Percentiles rank a stretch among this genome's conserved stretches.
phyloP scores from a whole-genome alignment of 2,113 vertebrate species.

The Conger conger region DNA sequence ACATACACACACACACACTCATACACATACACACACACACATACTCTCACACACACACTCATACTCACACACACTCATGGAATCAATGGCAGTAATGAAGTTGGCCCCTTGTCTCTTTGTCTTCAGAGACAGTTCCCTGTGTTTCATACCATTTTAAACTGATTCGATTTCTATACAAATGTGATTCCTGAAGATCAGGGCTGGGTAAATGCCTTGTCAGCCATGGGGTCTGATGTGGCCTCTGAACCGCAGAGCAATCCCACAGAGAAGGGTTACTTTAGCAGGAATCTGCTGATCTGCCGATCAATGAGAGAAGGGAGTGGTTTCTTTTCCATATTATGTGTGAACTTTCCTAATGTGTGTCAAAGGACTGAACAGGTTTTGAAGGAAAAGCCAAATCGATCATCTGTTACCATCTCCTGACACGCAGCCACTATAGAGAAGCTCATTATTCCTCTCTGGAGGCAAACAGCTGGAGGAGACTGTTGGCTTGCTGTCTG shows the following conservation, averaged over 20 bases:
- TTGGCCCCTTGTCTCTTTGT: neutral
- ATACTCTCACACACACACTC: neutral
- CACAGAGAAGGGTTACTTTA: neutral
- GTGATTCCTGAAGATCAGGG: neutral
- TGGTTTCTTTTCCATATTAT: neutral
- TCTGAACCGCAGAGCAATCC: neutral
- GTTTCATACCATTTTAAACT: neutral
- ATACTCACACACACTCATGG: too few relatives aligned
- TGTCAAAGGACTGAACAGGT: neutral
- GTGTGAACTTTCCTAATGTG: neutral
- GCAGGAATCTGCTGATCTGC: neutral
- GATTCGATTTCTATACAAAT: neutral
- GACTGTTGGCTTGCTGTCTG: neutral
- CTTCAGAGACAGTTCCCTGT: neutral
- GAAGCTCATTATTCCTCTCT: neutral
- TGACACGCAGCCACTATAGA: neutral
- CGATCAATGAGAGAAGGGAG: neutral
- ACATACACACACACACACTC: neutral
- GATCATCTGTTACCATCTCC: neutral
- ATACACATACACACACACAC: neutral
- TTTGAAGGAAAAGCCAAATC: neutral
- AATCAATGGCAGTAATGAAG: conserved; percentile 9
- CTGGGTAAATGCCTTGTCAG: neutral
- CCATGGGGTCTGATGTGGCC: neutral
- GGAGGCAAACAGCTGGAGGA: neutral